Evolutionary conservation across 2,888 invertebrate species (phyloP).

Genomic region (Rapana venosa): DNA sequence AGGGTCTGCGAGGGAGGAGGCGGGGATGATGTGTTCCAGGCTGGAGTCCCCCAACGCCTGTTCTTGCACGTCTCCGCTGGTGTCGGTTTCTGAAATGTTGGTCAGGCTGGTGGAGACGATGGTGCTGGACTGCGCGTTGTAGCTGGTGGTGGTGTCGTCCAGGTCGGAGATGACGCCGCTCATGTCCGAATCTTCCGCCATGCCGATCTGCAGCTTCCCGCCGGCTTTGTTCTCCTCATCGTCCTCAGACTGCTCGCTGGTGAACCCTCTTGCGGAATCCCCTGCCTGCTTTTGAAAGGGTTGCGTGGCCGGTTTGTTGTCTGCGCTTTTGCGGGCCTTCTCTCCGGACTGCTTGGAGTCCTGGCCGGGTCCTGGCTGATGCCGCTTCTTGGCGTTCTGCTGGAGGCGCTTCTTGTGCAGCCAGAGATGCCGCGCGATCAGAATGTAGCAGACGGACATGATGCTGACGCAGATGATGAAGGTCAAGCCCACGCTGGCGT

Average conservation of each 20-base stretch:
- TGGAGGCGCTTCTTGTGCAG: not conserved
- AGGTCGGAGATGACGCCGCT: not conserved
- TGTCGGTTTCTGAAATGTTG: not conserved
- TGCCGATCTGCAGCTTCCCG: not conserved
- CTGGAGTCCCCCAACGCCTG: not conserved
- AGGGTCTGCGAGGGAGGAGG: not conserved
- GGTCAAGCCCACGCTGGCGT: not conserved
- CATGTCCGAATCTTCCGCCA: not conserved
- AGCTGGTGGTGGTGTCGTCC: not conserved
- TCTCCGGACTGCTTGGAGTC: not conserved
- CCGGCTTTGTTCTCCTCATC: not conserved
- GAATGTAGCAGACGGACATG: not conserved
- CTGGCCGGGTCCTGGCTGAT: not conserved
- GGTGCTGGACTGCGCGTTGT: not conserved
- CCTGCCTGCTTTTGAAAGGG: not conserved
- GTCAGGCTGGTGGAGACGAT: not conserved
- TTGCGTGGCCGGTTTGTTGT: not conserved
- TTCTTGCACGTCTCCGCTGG: not conserved
- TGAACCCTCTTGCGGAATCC: not conserved
- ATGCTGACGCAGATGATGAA: not conserved
- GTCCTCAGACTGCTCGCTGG: not conserved
- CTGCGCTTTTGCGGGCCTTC: not conserved
- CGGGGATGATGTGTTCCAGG: not conserved
- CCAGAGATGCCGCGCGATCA: not conserved
- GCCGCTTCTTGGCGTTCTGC: not conserved